Conservation (phyloP, 2,797 vertebrate genomes). For the Triplophysa bombifrons region DNA sequence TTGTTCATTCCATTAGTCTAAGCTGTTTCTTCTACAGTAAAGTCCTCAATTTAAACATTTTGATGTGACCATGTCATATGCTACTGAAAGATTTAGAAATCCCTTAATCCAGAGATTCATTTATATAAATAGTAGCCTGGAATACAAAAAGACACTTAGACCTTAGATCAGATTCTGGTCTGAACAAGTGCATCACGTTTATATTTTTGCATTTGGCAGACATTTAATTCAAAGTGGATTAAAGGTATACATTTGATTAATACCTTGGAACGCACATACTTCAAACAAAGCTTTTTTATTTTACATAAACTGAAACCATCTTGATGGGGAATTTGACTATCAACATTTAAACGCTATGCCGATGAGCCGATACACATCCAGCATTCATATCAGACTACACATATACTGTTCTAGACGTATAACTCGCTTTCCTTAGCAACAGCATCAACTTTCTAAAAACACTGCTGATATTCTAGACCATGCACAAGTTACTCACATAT, state of each 20-base stretch:
- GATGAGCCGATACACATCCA: not conserved
- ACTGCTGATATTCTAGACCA: not conserved
- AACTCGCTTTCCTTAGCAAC: not conserved
- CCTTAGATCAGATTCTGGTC: no score
- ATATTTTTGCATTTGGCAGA: no score
- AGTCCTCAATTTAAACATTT: not conserved
- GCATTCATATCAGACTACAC: not conserved
- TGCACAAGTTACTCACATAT: not conserved
- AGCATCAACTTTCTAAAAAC: slow-evolving; percentile 30
- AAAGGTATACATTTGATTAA: no score
- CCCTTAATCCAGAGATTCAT: slow-evolving; percentile 40
- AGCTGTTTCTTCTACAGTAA: not conserved
- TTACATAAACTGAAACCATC: not conserved
- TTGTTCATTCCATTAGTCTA: not conserved
- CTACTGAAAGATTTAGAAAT: slow-evolving; percentile 41
- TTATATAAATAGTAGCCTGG: slow-evolving; percentile 23
- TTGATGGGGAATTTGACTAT: not conserved
- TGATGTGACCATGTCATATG: slow-evolving; percentile 22
- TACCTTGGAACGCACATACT: no score
- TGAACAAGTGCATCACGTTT: no score
- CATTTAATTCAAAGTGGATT: no score
- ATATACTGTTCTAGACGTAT: not conserved
- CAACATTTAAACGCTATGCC: not conserved
- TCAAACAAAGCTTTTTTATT: no score
- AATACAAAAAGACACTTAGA: not conserved